Evolutionary conservation across 2,113 vertebrate species (phyloP).

Genomic region (Sinosuthora webbiana): DNA sequence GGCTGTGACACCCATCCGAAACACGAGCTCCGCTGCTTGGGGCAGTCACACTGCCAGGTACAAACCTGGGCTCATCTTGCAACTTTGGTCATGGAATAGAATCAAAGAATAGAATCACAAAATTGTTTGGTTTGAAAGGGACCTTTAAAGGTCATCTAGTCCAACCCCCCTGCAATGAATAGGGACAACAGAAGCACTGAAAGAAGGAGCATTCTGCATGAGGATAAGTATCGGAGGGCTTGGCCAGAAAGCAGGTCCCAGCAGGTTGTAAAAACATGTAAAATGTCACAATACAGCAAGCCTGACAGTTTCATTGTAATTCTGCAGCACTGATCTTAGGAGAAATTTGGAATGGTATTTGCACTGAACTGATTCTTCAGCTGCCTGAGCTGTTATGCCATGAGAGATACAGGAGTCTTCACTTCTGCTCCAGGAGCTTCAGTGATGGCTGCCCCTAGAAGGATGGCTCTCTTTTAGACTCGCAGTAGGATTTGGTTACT

Average conservation of each 20-base stretch:
- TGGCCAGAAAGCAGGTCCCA: neutral
- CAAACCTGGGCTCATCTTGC: neutral
- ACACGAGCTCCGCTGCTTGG: neutral
- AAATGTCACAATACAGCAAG: neutral
- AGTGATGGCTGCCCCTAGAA: neutral
- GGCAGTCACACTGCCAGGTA: neutral
- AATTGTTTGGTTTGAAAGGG: neutral
- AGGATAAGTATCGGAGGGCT: neutral
- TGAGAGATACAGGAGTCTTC: neutral
- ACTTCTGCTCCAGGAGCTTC: neutral
- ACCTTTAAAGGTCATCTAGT: neutral
- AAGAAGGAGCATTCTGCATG: neutral
- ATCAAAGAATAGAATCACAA: neutral
- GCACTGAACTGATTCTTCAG: neutral
- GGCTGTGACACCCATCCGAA: neutral
- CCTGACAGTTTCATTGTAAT: neutral
- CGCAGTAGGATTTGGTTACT: neutral
- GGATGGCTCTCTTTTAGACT: neutral
- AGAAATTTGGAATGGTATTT: neutral
- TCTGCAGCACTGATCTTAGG: neutral
- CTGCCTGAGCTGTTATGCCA: neutral
- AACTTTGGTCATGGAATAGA: neutral
- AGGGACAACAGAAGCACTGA: neutral
- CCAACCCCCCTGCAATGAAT: neutral
- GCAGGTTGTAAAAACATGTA: neutral